These are phyloP conservation scores for Bellardia pandia DNA, from an alignment of 2,888 invertebrate species.

Conservation along the genomic window DNA sequence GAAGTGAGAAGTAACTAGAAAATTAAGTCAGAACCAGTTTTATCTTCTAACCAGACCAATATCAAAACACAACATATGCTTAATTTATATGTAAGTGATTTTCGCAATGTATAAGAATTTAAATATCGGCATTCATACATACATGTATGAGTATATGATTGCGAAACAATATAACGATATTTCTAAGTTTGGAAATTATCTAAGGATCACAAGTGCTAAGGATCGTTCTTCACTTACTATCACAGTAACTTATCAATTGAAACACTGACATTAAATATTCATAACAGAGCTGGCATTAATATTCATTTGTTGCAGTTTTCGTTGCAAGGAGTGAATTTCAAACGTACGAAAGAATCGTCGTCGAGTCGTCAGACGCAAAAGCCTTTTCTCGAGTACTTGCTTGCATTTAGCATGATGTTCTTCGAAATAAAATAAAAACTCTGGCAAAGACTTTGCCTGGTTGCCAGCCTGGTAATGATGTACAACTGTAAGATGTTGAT, in stretches of 20 bases:
- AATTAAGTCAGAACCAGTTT: too few species aligned
- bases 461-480: constrained; percentile 26
- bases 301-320: constrained; percentile 41
- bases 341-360: not conserved
- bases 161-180: too few species aligned
- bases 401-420: constrained; percentile 33
- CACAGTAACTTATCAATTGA: constrained; percentile 11
- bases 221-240: too few species aligned
- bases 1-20: not conserved
- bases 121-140: too few species aligned
- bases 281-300: constrained; percentile 18
- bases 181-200: too few species aligned
- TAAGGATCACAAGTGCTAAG: too few species aligned
- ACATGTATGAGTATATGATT: too few species aligned
- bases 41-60: too few species aligned
- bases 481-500: not conserved
- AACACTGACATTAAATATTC: constrained; percentile 1
- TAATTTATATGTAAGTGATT: too few species aligned
- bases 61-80: too few species aligned
- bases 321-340: constrained; percentile 27
- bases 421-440: not conserved
- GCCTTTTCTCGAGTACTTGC: constrained; percentile 61
- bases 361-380: constrained; percentile 49
- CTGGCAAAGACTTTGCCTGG: constrained; percentile 14
- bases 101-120: too few species aligned